These are phyloP conservation scores for Acanthopleura granulata DNA, from an alignment of 2,888 invertebrate species.

Conservation along the genomic window DNA sequence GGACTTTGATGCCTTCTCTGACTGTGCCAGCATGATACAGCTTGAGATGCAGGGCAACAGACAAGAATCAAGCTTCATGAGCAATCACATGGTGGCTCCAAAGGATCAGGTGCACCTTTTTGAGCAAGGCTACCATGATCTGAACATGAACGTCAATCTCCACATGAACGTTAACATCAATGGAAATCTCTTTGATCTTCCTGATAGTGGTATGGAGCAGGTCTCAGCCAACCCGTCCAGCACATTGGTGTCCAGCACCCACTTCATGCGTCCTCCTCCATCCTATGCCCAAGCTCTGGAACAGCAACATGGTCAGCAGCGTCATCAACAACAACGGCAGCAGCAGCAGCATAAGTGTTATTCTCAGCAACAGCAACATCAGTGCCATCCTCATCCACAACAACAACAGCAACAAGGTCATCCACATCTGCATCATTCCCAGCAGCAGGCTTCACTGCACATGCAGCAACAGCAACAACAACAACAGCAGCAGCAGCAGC, in stretches of 20 bases:
- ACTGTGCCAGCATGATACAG: neutral
- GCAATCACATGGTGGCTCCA: slow-evolving; percentile 59
- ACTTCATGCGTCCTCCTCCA: slow-evolving; percentile 57
- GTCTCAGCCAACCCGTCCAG: neutral
- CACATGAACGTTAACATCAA: slow-evolving; percentile 11
- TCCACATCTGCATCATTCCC: slow-evolving; percentile 12
- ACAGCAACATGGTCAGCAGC: slow-evolving; percentile 30
- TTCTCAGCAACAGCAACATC: slow-evolving; percentile 32
- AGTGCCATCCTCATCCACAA: slow-evolving; percentile 20
- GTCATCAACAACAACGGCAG: slow-evolving; percentile 23
- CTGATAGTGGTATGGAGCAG: slow-evolving; percentile 8
- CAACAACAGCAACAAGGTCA: slow-evolving; percentile 14
- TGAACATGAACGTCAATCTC: slow-evolving; percentile 6
- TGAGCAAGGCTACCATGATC: slow-evolving; percentile 41
- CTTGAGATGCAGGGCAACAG: slow-evolving; percentile 13
- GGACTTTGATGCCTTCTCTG: neutral
- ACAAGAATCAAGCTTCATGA: slow-evolving; percentile 41
- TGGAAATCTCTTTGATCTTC: neutral
- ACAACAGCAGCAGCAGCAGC: neutral
- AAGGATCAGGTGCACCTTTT: slow-evolving; percentile 57
- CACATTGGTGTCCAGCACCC: neutral
- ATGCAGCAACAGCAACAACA: neutral
- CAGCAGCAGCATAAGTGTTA: slow-evolving; percentile 23
- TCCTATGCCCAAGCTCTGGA: slow-evolving; percentile 54
- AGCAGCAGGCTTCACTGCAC: neutral